Evolutionary conservation across 1,140 invertebrate species (phyloP), one percentile per base, ranked within the genome.

Genomic region (Caenorhabditis tropicalis): DNA sequence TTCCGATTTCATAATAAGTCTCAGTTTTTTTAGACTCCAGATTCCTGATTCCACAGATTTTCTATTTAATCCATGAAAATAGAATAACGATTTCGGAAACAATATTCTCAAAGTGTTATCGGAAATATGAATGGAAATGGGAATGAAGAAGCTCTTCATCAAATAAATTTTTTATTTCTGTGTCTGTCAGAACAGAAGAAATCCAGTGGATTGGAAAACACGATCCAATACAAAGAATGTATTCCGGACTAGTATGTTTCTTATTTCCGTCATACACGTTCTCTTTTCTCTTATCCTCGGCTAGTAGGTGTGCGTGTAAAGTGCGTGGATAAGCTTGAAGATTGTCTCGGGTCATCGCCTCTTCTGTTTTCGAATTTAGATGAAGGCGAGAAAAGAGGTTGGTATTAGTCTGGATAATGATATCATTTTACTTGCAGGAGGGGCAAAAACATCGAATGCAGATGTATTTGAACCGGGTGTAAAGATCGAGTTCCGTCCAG

Each of bases 271-370:
- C 53, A 58, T 27, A n/a, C 24, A 58, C 15, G 53, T 58, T 43
- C 53, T 51, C 19, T n/a, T 51, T 51, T 51, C 49, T 33, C 29
- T 36, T 33, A 15, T 43, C 36, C 7, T 12, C 15, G 29, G 33
- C 65, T 74, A 43, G 65, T 74, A 56, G 53, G 27, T 74, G 7
- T 74, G 24, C 65, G 65, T 74, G 36, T 74, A 74, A 74, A 74
- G 36, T 74, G 65, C 36, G 65, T 46, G 65, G 65, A 74, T 74
- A 43, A 74, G 36, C 36, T 74, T 65, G 4, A 4, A 31, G 36
- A 46, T 74, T 74, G 65, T 74, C 65, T 43, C 36, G 65, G 29
- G 65, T 24, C 29, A n/a, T 74, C 15, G 65, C 36, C 36, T 10
- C 58, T 27, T 4, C 5, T 65, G 58, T 65, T 60, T 27, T 60